Conservation (phyloP, 2,797 vertebrate genomes). For the Sparus aurata region DNA sequence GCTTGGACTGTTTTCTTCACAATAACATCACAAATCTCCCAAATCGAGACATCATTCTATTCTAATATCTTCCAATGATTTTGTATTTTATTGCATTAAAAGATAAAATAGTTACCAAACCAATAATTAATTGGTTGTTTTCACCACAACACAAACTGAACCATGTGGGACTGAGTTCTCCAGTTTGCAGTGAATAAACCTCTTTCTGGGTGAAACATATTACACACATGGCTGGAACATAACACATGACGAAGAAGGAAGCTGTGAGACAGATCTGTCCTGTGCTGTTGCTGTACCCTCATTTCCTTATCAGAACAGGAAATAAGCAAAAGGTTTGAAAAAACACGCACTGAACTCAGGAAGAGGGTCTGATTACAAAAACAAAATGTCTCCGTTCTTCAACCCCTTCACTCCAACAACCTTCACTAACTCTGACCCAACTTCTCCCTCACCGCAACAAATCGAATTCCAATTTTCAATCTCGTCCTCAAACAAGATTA, state of each 20-base stretch:
- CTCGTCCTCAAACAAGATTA: slow-evolving; percentile 3
- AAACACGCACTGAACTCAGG: slow-evolving; percentile 25
- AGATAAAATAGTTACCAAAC: not conserved
- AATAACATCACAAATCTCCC: not conserved
- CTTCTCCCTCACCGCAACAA: not conserved
- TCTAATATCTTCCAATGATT: not conserved
- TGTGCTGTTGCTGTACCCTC: not conserved
- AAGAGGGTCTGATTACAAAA: slow-evolving; percentile 19
- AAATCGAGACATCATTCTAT: not conserved
- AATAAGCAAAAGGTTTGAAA: slow-evolving; percentile 26
- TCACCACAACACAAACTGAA: not conserved
- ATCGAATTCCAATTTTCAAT: slow-evolving; percentile 14
- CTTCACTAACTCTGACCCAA: not conserved
- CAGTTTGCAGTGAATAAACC: not conserved
- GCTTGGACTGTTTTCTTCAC: not conserved
- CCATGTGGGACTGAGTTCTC: not conserved
- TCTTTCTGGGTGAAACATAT: slow-evolving; percentile 6
- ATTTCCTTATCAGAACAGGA: slow-evolving; percentile 51
- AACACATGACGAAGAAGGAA: slow-evolving; percentile 15
- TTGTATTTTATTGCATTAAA: not conserved
- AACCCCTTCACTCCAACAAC: not conserved
- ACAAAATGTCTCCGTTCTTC: slow-evolving; percentile 8
- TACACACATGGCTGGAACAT: not conserved
- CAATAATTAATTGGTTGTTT: not conserved
- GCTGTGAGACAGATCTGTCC: not conserved